phyloP scores from a whole-genome alignment of 2,113 vertebrate species.

The Redunca redunca region DNA sequence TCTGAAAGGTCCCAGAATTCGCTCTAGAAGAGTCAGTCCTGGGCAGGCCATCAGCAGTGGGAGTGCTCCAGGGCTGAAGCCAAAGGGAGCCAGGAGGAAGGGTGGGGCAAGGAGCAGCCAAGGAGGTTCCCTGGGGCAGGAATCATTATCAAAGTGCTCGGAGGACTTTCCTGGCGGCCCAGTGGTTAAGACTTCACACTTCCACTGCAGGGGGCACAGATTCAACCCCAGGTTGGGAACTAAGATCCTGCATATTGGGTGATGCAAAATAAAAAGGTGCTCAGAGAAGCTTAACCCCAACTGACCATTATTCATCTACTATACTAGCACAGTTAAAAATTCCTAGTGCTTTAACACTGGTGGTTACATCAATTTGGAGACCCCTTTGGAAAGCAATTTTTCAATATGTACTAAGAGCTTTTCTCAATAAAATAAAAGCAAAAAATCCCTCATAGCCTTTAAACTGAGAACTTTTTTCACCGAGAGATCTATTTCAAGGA shows the following conservation, averaged over 20 bases:
- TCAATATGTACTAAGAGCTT: not conserved
- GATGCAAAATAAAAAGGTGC: not conserved
- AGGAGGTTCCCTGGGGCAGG: not conserved
- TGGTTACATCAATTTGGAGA: not conserved
- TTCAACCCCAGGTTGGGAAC: not conserved
- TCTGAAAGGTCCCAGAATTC: not conserved
- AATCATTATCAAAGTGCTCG: not conserved
- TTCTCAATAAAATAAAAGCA: not conserved
- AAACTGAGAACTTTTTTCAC: not conserved
- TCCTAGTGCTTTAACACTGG: not conserved
- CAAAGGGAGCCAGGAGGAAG: not conserved
- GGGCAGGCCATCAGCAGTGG: not conserved
- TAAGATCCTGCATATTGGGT: not conserved
- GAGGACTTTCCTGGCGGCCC: not conserved
- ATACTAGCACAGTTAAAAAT: not conserved
- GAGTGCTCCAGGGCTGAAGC: not conserved
- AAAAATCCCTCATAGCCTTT: not conserved
- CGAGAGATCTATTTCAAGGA: not conserved
- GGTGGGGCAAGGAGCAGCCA: not conserved
- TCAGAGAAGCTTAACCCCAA: conserved; percentile 2
- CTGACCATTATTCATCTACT: not conserved
- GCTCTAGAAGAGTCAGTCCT: not conserved
- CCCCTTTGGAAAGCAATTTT: not conserved
- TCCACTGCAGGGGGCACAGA: not conserved
- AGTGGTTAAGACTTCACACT: not conserved